phyloP scores from a whole-genome alignment of 2,888 invertebrate species.

The Drosophila dives region DNA sequence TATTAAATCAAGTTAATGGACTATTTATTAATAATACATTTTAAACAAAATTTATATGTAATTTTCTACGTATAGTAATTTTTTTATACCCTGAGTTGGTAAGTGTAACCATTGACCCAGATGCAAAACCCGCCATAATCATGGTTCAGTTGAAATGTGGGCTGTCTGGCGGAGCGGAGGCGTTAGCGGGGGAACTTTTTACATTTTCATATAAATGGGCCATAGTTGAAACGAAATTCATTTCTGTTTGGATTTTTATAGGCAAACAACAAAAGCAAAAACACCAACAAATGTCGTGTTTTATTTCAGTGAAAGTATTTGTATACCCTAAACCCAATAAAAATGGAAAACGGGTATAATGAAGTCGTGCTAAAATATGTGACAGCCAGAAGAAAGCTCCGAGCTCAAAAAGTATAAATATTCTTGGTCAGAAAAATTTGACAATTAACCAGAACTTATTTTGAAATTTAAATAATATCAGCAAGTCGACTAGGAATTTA shows the following conservation, averaged over 20 bases:
- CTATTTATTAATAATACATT: not conserved
- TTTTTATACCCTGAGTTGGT: slow-evolving; percentile 1
- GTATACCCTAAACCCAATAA: not conserved
- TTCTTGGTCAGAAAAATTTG: not conserved
- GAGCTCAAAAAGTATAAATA: not conserved
- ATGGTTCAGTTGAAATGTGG: slow-evolving; percentile 10
- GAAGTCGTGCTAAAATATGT: not conserved
- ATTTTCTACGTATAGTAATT: not conserved
- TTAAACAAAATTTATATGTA: not conserved
- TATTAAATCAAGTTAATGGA: too few relatives aligned
- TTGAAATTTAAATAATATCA: not conserved
- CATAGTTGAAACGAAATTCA: slow-evolving; percentile 45
- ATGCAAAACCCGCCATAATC: slow-evolving; percentile 35
- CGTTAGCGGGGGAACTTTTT: not conserved
- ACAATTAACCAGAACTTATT: not conserved
- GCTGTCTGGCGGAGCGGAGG: slow-evolving; percentile 2
- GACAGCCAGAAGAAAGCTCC: not conserved
- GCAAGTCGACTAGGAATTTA: not conserved
- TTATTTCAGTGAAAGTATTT: slow-evolving; percentile 12
- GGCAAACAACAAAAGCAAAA: slow-evolving; percentile 22
- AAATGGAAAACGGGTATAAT: not conserved
- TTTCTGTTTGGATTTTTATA: slow-evolving; percentile 42
- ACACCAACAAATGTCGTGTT: slow-evolving; percentile 6
- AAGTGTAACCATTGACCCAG: slow-evolving; percentile 44
- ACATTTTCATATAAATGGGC: slow-evolving; percentile 61